Evolutionary conservation across 1,140 invertebrate genomes (phyloP).

Genomic region (Hyposmocoma kahamanoa): DNA sequence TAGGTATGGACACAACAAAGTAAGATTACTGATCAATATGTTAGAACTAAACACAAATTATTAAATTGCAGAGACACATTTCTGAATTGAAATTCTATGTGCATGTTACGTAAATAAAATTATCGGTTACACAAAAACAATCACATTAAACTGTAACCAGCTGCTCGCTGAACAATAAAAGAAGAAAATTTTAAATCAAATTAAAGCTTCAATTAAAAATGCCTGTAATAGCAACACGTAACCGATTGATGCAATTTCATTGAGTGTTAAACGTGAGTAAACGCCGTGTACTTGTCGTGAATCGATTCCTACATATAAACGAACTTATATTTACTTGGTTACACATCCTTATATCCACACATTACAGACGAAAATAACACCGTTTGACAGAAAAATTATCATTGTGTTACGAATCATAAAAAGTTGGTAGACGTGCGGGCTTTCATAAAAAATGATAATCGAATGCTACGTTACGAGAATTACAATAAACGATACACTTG

Average conservation of each 20-base stretch:
- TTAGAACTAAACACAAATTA: too few species aligned
- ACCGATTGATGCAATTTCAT: slow-evolving; percentile 65
- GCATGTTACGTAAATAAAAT: too few species aligned
- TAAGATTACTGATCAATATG: too few species aligned
- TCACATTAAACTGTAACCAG: slow-evolving; percentile 36
- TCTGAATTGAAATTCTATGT: too few species aligned
- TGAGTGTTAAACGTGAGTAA: slow-evolving; percentile 65
- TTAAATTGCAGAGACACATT: too few species aligned
- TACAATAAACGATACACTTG: slow-evolving; percentile 61
- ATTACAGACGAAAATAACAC: background rate
- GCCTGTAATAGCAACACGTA: slow-evolving; percentile 56
- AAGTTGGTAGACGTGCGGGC: slow-evolving; percentile 41
- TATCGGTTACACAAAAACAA: too few species aligned
- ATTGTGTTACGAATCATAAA: slow-evolving; percentile 18
- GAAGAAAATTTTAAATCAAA: slow-evolving; percentile 40
- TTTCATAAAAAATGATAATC: slow-evolving; percentile 60
- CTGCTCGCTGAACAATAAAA: slow-evolving; percentile 27
- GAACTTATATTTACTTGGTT: background rate
- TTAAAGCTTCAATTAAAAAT: slow-evolving; percentile 59
- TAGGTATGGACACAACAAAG: too few species aligned
- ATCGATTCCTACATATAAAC: slow-evolving; percentile 25
- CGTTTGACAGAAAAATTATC: background rate
- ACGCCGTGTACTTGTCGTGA: slow-evolving; percentile 42
- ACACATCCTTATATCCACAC: background rate
- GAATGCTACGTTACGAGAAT: slow-evolving; percentile 41